Conservation (phyloP, 2,888 invertebrate species). For the Cheilosia vulpina region DNA sequence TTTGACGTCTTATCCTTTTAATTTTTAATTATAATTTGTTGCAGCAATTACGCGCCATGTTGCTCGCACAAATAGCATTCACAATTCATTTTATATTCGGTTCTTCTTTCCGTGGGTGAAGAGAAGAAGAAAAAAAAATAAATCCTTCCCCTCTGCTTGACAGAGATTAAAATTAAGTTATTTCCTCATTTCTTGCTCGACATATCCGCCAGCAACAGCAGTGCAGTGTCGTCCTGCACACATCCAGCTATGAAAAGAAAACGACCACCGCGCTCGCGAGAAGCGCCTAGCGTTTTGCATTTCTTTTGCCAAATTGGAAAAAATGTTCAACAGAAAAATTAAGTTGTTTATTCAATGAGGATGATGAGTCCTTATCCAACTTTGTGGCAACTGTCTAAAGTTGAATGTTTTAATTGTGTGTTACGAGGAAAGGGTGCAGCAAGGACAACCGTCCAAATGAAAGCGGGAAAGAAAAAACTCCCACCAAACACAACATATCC, state of each 20-base stretch:
- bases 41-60: conserved; percentile 68
- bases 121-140: conserved; percentile 10
- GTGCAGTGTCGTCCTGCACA: conserved; percentile 26
- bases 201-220: conserved; percentile 53
- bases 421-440: conserved; percentile 52
- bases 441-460: conserved; percentile 61
- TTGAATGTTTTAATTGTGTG: conserved; percentile 74
- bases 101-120: conserved; percentile 16
- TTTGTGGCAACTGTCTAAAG: conserved; percentile 75
- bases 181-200: conserved; percentile 72
- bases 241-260: conserved; percentile 30
- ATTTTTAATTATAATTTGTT: conserved; percentile 74
- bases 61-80: conserved; percentile 66
- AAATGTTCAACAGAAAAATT: conserved; percentile 74
- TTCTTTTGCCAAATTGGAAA: conserved; percentile 71
- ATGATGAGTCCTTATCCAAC: conserved; percentile 75
- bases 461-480: conserved; percentile 45
- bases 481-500: conserved; percentile 18
- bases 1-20: conserved; percentile 70
- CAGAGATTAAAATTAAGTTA: conserved; percentile 73
- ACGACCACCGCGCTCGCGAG: conserved; percentile 30
- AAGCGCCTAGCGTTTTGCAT: conserved; percentile 54
- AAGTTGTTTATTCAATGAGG: conserved; percentile 75
- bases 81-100: conserved; percentile 50
- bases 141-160: conserved; percentile 36